Evolutionary conservation across 2,888 invertebrate genomes (phyloP), one percentile per base, ranked within the genome.

Genomic region (Dioctria linearis): DNA sequence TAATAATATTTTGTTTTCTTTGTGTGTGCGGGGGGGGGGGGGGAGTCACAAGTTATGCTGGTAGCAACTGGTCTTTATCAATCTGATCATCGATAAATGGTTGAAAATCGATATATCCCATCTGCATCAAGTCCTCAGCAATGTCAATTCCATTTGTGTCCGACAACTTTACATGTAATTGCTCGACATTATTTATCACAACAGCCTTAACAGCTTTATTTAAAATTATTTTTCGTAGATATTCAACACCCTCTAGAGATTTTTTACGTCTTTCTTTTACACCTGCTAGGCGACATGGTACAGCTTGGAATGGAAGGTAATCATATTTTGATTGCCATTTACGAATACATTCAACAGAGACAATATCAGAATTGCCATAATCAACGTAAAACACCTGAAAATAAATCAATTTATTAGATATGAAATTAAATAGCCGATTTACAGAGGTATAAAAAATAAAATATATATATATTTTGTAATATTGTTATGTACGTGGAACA

Each of bases 1-100:
- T 25, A 25, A 25, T 25, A 25, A 25, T 25, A 25, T 25, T 25
- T 25, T 25, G 25, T 25, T 25, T 25, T 25, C 92, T 25, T 25
- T 25, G 25, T 25, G 25, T 25, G 25, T 2, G 25, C 1, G 25
- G 25, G 25, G 25, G 25, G 25, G 25, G 25, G 25, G 25, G 25
- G 25, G 0, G 25, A 2, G 0, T 25, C 25, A 25, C 25, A 25
- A 25, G 25, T 25, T 54, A 54, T 54, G 54, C 54, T 54, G 54
- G 54, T 54, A 54, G 11, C 54, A 6, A n/a, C 11, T 54, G 54
- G n/a, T 11, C 54, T 11, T 54, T 8, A 54, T 54, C 4, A n/a
- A 54, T n/a, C 4, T 54, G 6, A 54, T 54, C 54, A 11, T 11
- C 4, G 6, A 54, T 54, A 25, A 25, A 25, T 4, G 54, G 54